Evolutionary conservation across 2,797 vertebrate species (phyloP), one percentile per base, ranked within the genome.

Genomic region (Numenius phaeopus): DNA sequence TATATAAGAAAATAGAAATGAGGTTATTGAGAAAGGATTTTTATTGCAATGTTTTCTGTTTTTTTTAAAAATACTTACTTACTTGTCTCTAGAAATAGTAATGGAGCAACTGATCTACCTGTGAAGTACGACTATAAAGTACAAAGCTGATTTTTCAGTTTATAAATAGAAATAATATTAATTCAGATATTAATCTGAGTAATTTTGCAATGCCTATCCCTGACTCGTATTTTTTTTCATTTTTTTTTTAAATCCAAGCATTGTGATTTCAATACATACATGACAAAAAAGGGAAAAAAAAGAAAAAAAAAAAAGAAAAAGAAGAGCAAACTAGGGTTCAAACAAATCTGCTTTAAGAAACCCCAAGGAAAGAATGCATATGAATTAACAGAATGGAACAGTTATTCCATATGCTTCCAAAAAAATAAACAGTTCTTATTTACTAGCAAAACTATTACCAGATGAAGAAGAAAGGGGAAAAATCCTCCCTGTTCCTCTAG

Each of bases 31-130:
- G 27, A 95, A 75, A 8, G 8, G 4, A 50, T 80, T 55, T 90
- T 92, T 92, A 49, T 44, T 73, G 44, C 49, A 8, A 7, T 52
- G 4, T 62, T 88, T 85, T 80, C 8, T 55, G 16, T 15, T 15
- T 4, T 75, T 82, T 87, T 73, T 80, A 58, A 40, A 58, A 58
- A 37, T 21, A 15, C 5, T 27, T 80, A 9, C 14, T 90, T 91
- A 39, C 5, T 91, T 67, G 14, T 39, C 20, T 80, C 18, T 59
- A 26, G 15, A 84, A 83, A 26, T 39, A 89, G 34, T 44, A 79
- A 87, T 27, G 57, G 50, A 83, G 39, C 92, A 97, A 97, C 83
- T 88, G 78, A 93, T 82, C 50, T 89, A 94, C 34, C 77, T 93
- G 34, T 78, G 91, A 95, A 95, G 50, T 81, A 84, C 80, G 52